These are phyloP conservation scores for Cavia porcellus DNA, from an alignment of 2,113 vertebrate genomes.

Conservation along the genomic window DNA sequence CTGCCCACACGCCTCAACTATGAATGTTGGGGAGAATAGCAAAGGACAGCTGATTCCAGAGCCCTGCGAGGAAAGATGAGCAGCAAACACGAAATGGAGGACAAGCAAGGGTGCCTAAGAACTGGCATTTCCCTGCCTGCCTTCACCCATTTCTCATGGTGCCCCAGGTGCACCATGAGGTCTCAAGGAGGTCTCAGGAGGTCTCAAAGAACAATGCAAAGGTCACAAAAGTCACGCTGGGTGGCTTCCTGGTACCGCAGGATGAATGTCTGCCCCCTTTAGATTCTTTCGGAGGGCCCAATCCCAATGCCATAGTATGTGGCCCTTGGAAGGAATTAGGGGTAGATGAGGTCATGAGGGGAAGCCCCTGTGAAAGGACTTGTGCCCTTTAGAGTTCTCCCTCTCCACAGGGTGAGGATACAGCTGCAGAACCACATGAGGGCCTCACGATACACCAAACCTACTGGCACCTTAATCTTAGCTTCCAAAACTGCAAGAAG, in stretches of 20 bases:
- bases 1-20: too few relatives aligned
- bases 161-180: fast-evolving
- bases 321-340: neutral
- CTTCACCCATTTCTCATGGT: fast-evolving
- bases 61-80: neutral
- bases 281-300: neutral
- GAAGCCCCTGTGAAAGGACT: too few relatives aligned
- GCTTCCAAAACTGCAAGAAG: neutral
- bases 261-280: neutral
- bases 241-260: neutral
- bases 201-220: neutral
- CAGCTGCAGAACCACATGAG: neutral
- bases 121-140: neutral
- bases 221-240: neutral
- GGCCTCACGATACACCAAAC: neutral
- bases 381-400: neutral
- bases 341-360: neutral
- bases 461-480: neutral
- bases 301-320: neutral
- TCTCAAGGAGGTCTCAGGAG: fast-evolving
- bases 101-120: neutral
- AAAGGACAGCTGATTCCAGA: neutral
- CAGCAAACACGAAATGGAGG: neutral
- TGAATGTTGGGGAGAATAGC: too few relatives aligned
- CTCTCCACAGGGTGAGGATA: too few relatives aligned